phyloP scores from a whole-genome alignment of 2,797 vertebrate species.

The Parambassis ranga region DNA sequence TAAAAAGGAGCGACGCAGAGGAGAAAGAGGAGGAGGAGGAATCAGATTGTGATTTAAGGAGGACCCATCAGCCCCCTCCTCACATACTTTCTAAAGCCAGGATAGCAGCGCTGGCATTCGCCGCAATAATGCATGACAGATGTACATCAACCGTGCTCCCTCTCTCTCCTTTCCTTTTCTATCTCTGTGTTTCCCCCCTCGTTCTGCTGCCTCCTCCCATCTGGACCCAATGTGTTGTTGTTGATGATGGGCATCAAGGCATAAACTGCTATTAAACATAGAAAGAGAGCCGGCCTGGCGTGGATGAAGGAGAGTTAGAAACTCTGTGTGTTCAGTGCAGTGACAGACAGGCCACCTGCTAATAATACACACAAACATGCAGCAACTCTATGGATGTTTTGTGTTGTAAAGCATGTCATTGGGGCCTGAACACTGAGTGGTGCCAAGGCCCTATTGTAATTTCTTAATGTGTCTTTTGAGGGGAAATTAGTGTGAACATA shows the following conservation, averaged over 20 bases:
- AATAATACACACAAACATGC: too few species aligned
- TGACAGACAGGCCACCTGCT: too few species aligned
- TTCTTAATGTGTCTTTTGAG: too few species aligned
- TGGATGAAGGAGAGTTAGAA: too few species aligned
- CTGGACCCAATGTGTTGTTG: constrained; percentile 78
- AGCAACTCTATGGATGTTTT: too few species aligned
- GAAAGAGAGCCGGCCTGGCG: too few species aligned
- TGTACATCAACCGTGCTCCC: constrained; percentile 76
- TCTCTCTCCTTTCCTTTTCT: constrained; percentile 39
- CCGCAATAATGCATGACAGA: constrained; percentile 84
- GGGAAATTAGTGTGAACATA: too few species aligned
- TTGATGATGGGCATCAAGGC: constrained; percentile 62
- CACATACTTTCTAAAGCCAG: constrained; percentile 76
- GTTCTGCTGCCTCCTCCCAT: constrained; percentile 60
- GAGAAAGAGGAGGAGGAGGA: constrained; percentile 37
- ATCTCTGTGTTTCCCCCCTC: not conserved
- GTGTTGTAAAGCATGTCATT: too few species aligned
- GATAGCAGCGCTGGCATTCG: constrained; percentile 77
- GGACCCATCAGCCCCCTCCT: constrained; percentile 63
- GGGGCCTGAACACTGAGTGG: too few species aligned
- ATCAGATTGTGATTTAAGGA: constrained; percentile 63
- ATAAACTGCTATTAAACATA: constrained; percentile 22
- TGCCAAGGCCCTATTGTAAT: too few species aligned
- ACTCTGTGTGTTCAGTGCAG: too few species aligned
- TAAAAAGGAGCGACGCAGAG: constrained; percentile 35